Base-by-base conservation (phyloP, 2,113 vertebrate genomes). In the Chascanopsetta lugubris region DNA sequence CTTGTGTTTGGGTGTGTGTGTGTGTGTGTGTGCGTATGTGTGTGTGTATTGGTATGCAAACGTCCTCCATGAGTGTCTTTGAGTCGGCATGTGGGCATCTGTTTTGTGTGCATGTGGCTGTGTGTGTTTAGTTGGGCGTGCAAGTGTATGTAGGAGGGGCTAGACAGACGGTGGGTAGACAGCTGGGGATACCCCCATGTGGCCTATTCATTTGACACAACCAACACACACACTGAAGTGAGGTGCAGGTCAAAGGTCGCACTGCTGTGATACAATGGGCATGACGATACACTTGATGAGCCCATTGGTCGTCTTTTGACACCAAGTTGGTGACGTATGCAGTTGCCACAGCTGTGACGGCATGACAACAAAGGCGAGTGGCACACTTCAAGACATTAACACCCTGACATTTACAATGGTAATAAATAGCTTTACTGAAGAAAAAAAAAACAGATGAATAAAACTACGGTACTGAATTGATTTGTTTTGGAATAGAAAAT, bases 211-310 rank as follows among this genome's bases (percentile, higher is more conserved):
- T 59, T 80, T 55, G 20, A 56, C 42, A 53, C 40, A 79, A 45
- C 38, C 59, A 78, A 75, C 43, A 59, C 66, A 66, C 38, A 55
- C 13, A 75, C 54, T 45, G 45, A 72, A 46, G 59, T 79, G 72
- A 83, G 75, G 63, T 36, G 38, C 61, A 72, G 85, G 87, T 89
- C 85, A 91, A 80, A 89, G 88, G 80, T 77, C 68, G 50, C 32
- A 56, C 40, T 30, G 42, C 40, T 50, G 75, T 66, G 81, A 78
- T 74, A 89, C 84, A 88, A 82, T 69, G 56, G 77, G 75, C 78
- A 5, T 69, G 66, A 81, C 67, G 36, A 64, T 63, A 61, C 65
- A 61, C 57, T 85, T 53, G 72, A 63, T 47, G 49, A 46, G 24
- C 18, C 49, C 38, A n/a, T 57, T 9, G 54, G 51, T 11, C 36